These are phyloP conservation scores for Drosophila histrio DNA, from an alignment of 2,888 invertebrate genomes.

Conservation along the genomic window DNA sequence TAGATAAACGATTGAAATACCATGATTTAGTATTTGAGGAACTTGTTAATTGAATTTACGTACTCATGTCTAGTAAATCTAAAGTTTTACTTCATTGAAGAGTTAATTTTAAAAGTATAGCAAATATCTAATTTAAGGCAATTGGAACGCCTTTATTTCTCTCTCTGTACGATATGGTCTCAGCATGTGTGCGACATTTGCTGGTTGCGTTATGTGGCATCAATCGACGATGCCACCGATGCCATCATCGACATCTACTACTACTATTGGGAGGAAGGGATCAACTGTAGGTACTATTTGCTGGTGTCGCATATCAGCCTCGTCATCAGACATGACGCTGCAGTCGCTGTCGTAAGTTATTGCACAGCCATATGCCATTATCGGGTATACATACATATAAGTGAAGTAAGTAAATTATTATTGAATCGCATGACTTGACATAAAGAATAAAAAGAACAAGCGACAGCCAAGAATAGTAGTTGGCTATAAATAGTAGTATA, in stretches of 20 bases:
- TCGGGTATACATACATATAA: too few relatives aligned
- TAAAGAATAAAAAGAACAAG: neutral
- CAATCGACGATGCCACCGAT: too few relatives aligned
- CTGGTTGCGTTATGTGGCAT: constrained; percentile 15
- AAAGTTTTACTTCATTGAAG: too few relatives aligned
- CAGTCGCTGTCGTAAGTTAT: constrained; percentile 27
- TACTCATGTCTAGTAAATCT: too few relatives aligned
- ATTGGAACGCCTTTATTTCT: too few relatives aligned
- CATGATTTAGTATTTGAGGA: too few relatives aligned
- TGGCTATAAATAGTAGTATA: neutral
- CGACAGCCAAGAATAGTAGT: neutral
- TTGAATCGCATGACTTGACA: constrained; percentile 13
- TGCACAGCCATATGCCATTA: constrained; percentile 32
- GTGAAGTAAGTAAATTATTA: constrained; percentile 31
- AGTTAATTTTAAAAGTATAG: too few relatives aligned
- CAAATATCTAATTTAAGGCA: too few relatives aligned
- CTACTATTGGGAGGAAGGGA: neutral
- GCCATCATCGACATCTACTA: neutral
- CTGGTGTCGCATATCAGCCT: constrained; percentile 43
- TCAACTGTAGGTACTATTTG: neutral
- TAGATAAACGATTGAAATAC: too few relatives aligned
- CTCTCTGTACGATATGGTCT: too few relatives aligned
- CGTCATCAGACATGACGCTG: constrained; percentile 46
- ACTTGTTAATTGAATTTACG: too few relatives aligned
- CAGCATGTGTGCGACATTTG: constrained; percentile 32